A percentile compares a stretch with the other conserved stretches of the same genome.
phyloP scores from a whole-genome alignment of 2,113 vertebrate genomes.

The Hippocampus zosterae region DNA sequence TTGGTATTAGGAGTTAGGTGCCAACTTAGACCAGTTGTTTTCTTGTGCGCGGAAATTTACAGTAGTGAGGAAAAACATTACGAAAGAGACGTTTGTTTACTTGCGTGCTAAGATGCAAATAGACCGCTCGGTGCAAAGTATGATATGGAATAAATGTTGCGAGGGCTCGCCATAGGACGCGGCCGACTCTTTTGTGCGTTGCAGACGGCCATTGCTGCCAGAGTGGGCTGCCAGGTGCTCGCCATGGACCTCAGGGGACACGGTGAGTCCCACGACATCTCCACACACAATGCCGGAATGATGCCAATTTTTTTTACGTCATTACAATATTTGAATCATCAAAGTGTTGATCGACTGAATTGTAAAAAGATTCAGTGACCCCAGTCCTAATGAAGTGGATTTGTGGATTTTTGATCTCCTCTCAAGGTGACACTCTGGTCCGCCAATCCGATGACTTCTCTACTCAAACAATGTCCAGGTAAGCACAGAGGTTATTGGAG shows the following conservation, averaged over 20 bases:
- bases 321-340: background rate
- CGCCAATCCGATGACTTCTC: slow-evolving; percentile 61
- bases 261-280: slow-evolving; percentile 41
- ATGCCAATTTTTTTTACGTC: background rate
- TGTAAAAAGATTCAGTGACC: too few species aligned
- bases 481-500: background rate
- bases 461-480: slow-evolving; percentile 67
- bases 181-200: background rate
- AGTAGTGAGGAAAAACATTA: too few species aligned
- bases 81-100: too few species aligned
- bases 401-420: background rate
- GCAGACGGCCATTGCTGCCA: slow-evolving; percentile 55
- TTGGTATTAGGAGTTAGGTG: too few species aligned
- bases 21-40: too few species aligned
- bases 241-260: slow-evolving; percentile 70
- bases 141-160: too few species aligned
- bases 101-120: too few species aligned
- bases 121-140: too few species aligned
- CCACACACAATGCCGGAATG: background rate
- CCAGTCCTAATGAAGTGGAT: background rate
- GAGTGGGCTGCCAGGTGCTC: slow-evolving; percentile 61
- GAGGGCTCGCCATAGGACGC: too few species aligned
- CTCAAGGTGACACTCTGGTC: slow-evolving; percentile 54
- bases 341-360: background rate
- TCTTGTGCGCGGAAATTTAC: too few species aligned